phyloP scores from a whole-genome alignment of 2,888 invertebrate species.

The Drosophila cognata region DNA sequence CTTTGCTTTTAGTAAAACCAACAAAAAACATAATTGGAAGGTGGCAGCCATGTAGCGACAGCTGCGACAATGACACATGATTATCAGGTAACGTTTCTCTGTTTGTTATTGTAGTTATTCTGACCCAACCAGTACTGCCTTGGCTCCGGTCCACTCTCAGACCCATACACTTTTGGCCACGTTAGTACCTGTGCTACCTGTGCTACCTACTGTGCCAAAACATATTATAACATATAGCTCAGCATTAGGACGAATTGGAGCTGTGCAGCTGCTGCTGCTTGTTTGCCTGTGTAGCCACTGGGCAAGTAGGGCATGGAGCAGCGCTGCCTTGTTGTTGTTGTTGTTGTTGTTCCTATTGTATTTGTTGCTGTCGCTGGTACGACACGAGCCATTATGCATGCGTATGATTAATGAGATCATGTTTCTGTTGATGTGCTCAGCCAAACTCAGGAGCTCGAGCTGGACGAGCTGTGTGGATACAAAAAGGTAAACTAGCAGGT shows the following conservation, averaged over 20 bases:
- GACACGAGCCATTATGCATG: constrained; percentile 75
- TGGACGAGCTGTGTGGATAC: constrained; percentile 6
- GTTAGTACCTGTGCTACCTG: constrained; percentile 21
- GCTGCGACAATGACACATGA: constrained; percentile 79
- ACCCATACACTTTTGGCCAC: constrained; percentile 3
- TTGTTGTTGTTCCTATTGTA: constrained; percentile 27
- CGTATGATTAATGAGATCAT: constrained; percentile 78
- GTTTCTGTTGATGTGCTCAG: constrained; percentile 69
- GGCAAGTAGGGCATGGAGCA: constrained; percentile 11
- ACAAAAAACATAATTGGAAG: background rate
- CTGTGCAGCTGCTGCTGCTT: constrained; percentile 13
- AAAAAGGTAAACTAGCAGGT: constrained; percentile 4
- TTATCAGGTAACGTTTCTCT: constrained; percentile 61
- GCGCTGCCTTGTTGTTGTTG: constrained; percentile 20
- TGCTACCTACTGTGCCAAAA: constrained; percentile 34
- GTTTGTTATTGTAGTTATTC: constrained; percentile 50
- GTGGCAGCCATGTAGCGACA: constrained; percentile 52
- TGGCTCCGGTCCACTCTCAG: constrained; percentile 27
- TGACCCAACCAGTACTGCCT: constrained; percentile 46
- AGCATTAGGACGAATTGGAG: constrained; percentile 38
- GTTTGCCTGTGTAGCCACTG: constrained; percentile 36
- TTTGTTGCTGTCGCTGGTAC: constrained; percentile 37
- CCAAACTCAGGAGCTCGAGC: constrained; percentile 11
- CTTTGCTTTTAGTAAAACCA: background rate
- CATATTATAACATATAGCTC: constrained; percentile 67